Evolutionary conservation across 2,888 invertebrate genomes (phyloP), one percentile per base, ranked within the genome.

Genomic region (Fragum whitleyi): DNA sequence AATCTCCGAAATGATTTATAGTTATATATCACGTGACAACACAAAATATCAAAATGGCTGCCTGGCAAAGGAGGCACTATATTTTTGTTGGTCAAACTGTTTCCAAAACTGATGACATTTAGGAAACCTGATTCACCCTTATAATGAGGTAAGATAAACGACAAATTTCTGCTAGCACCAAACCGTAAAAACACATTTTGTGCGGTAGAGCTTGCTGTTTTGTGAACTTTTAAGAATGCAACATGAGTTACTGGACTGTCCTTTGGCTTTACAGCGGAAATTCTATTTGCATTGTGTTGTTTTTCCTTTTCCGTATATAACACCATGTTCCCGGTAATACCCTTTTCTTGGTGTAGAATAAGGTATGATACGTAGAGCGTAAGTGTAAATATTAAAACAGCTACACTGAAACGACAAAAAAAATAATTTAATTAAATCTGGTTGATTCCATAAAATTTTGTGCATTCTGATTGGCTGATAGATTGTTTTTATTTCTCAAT

Each of bases 11-110:
- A 87, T 2, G 77, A 71, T 0, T 57, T 26, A 0, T 76, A 65
- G 23, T 88, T 76, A 74, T 87, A 90, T 1, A 89, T 69, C 61
- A 90, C 88, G 77, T 90, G 90, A 77, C 84, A 85, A 70, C 89
- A 90, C n/a, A 87, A 70, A 9, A 90, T 77, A 47, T 90, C 90
- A 67, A 81, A 88, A 19, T 73, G 83, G n/a, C 69, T 72, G 14
- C 79, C 85, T 7, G 32, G 36, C 1, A 86, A 85, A 1, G 83
- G 76, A 0, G 87, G 79, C 7, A 88, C 59, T 9, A 86, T 69
- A 51, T 87, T 86, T 11, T 68, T 21, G 2, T 74, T 47, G 0
- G 77, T 81, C 0, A 88, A 6, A 9, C 82, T 65, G 47, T 81
- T 73, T 7, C 21, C 59, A 28, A 79, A 79, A 53, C 84, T 88